A percentile compares a stretch with the other conserved stretches of the same genome.
phyloP scores from a whole-genome alignment of 2,888 invertebrate species.

The Apoda limacodes region DNA sequence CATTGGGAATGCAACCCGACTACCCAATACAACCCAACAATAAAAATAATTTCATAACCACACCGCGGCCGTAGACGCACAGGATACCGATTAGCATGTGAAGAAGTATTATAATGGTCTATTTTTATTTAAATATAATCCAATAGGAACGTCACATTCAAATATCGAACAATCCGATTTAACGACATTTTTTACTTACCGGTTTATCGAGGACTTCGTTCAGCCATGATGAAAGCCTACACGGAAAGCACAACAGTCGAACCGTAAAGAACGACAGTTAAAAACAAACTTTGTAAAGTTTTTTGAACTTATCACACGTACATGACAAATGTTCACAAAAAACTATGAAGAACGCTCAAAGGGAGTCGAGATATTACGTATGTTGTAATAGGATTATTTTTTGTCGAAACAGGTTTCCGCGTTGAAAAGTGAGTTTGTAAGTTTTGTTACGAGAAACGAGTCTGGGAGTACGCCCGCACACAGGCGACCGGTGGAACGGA shows the following conservation, averaged over 20 bases:
- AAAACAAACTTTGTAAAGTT: constrained; percentile 53
- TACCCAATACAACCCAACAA: no score
- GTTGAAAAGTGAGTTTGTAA: not conserved
- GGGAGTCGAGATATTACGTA: constrained; percentile 28
- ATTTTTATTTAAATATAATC: no score
- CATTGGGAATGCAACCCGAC: constrained; percentile 21
- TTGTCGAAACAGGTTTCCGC: constrained; percentile 43
- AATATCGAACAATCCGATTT: constrained; percentile 24
- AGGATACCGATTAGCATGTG: constrained; percentile 6
- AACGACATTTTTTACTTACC: constrained; percentile 47
- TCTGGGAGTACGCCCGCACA: constrained; percentile 46
- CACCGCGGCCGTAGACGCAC: constrained; percentile 8
- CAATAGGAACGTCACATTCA: constrained; percentile 19
- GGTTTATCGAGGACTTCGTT: constrained; percentile 54
- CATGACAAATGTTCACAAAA: constrained; percentile 27
- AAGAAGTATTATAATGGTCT: constrained; percentile 8
- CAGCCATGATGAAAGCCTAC: constrained; percentile 48
- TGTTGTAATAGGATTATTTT: constrained; percentile 32
- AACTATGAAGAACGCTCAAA: constrained; percentile 23
- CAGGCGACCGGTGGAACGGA: constrained; percentile 32
- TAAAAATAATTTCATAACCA: no score
- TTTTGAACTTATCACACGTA: constrained; percentile 33
- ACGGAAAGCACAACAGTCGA: constrained; percentile 29
- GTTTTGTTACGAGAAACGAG: constrained; percentile 39
- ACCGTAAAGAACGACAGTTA: constrained; percentile 29